Percentiles rank a stretch among this genome's conserved stretches.
Evolutionary conservation across 2,113 vertebrate species (phyloP).

Genomic region (Muntiacus muntjak): DNA sequence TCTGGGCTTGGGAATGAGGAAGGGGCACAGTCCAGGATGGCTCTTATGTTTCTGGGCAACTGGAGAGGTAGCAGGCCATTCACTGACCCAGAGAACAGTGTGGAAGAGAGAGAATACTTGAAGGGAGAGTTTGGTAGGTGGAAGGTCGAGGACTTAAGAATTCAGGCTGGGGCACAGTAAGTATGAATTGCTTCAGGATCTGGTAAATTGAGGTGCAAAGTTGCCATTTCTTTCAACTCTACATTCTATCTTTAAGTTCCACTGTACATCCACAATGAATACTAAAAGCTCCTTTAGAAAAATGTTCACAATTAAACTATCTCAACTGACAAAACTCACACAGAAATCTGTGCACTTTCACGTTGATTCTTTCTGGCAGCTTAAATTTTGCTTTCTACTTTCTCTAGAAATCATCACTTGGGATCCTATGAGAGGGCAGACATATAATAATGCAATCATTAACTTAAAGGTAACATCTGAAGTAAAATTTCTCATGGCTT

Average conservation of each 20-base stretch:
- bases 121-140: not conserved
- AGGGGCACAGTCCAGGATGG: not conserved
- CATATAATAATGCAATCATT: not conserved
- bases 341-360: constrained; percentile 3
- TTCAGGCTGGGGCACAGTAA: not conserved
- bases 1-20: not conserved
- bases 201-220: not conserved
- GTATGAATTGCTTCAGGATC: not conserved
- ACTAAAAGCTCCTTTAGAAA: constrained; percentile 46
- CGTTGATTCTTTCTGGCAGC: not conserved
- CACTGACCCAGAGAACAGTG: not conserved
- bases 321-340: constrained; percentile 50
- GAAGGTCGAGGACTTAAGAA: not conserved
- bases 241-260: not conserved
- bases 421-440: not conserved
- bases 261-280: not conserved
- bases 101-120: not conserved
- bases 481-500: not conserved
- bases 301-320: not conserved
- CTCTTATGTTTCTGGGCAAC: rapidly evolving
- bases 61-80: not conserved
- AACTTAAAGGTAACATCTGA: not conserved
- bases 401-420: not conserved
- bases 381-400: not conserved
- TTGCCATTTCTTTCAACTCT: not conserved